phyloP scores from a whole-genome alignment of 2,113 vertebrate genomes.

The Lepus americanus region DNA sequence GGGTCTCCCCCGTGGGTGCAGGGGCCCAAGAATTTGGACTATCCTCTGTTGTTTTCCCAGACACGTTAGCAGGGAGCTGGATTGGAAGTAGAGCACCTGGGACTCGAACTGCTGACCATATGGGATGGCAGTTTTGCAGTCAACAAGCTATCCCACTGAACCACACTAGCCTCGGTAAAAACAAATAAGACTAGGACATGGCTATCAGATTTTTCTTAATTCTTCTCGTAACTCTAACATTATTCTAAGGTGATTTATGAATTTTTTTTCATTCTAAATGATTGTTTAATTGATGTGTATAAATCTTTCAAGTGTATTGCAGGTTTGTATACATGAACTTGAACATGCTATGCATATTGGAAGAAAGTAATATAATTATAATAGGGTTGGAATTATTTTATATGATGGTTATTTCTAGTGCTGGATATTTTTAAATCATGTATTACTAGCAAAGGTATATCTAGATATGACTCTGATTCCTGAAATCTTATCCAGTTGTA shows the following conservation, averaged over 20 bases:
- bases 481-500: slow-evolving; percentile 31
- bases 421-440: slow-evolving; percentile 33
- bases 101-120: too few species aligned
- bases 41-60: too few species aligned
- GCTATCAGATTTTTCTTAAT: slow-evolving; percentile 32
- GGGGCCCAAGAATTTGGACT: too few species aligned
- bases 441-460: slow-evolving; percentile 23
- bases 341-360: not conserved
- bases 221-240: slow-evolving; percentile 49
- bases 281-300: not conserved
- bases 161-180: not conserved
- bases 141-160: too few species aligned
- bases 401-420: slow-evolving; percentile 8
- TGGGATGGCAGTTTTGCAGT: too few species aligned
- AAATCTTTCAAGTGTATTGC: slow-evolving; percentile 27
- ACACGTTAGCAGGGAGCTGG: too few species aligned
- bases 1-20: too few species aligned
- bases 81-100: too few species aligned
- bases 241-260: not conserved
- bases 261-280: slow-evolving; percentile 3
- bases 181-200: slow-evolving; percentile 24
- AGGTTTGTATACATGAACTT: not conserved
- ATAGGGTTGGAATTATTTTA: slow-evolving; percentile 34
- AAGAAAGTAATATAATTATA: slow-evolving; percentile 44
- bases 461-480: not conserved